Evolutionary conservation across 2,797 vertebrate genomes (phyloP).

Genomic region (Malacoctenus gilli): DNA sequence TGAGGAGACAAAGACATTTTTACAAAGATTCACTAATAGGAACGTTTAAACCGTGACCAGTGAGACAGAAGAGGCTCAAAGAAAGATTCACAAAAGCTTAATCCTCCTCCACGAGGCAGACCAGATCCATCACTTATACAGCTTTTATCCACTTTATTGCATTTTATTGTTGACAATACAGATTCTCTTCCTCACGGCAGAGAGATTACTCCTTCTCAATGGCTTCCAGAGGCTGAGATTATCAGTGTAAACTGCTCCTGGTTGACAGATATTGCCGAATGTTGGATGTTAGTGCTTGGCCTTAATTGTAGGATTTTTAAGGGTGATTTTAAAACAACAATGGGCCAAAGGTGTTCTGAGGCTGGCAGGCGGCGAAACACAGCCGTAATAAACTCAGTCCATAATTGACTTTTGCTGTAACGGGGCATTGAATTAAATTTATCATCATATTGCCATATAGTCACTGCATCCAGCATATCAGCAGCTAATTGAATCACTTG

Average conservation of each 20-base stretch:
- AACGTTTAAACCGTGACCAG: conserved; percentile 5
- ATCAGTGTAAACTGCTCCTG: conserved; percentile 14
- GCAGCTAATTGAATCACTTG: conserved; percentile 51
- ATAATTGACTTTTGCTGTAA: conserved; percentile 42
- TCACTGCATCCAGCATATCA: conserved; percentile 22
- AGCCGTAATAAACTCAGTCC: conserved; percentile 31
- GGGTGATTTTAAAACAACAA: conserved; percentile 40
- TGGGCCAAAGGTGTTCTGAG: conserved; percentile 19
- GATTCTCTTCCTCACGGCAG: neutral
- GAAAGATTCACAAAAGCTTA: conserved; percentile 6
- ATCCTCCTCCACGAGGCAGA: conserved; percentile 6
- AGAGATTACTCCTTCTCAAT: neutral
- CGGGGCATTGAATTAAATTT: conserved; percentile 27
- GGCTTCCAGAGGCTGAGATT: neutral
- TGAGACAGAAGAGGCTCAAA: conserved; percentile 13
- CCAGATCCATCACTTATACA: neutral
- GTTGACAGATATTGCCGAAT: conserved; percentile 7
- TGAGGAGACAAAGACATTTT: conserved; percentile 2
- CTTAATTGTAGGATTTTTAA: conserved; percentile 9
- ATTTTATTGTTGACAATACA: neutral
- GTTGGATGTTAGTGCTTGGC: neutral
- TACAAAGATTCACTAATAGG: conserved; percentile 1
- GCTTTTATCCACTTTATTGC: neutral
- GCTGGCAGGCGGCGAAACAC: conserved; percentile 16
- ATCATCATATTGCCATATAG: conserved; percentile 32